Evolutionary conservation across 1,140 invertebrate genomes (phyloP).

Genomic region (Tetraneura akinire): DNA sequence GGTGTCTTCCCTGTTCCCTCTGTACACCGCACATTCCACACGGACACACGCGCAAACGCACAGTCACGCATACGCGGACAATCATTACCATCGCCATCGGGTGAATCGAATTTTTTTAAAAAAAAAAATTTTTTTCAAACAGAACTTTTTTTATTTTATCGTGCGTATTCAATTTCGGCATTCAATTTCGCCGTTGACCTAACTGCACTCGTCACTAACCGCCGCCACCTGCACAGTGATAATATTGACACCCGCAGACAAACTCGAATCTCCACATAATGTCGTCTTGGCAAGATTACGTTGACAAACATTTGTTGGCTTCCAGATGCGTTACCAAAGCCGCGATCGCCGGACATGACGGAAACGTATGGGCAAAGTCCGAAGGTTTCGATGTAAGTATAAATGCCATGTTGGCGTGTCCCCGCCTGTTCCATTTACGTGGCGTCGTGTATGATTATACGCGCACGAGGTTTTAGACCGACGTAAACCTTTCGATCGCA

Average conservation of each 20-base stretch:
- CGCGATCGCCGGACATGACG: conserved; percentile 91
- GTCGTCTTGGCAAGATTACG: conserved; percentile 95
- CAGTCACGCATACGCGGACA: background rate
- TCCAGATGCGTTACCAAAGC: conserved; percentile 90
- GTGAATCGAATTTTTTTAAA: background rate
- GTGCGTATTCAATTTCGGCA: background rate
- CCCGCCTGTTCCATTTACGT: too few relatives aligned
- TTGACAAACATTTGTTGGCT: conserved; percentile 93
- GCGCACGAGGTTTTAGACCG: too few relatives aligned
- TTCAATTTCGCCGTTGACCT: background rate
- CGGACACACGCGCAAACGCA: background rate
- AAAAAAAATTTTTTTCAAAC: background rate
- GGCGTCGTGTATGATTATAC: too few relatives aligned
- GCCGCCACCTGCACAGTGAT: background rate
- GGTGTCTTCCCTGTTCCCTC: background rate
- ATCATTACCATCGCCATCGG: background rate
- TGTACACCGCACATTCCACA: background rate
- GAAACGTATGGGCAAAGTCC: conserved; percentile 92
- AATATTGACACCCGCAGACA: background rate
- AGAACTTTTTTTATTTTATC: background rate
- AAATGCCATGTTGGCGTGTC: background rate
- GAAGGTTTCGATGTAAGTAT: conserved; percentile 87
- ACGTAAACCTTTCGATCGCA: too few relatives aligned
- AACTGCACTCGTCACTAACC: background rate
- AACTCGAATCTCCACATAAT: conserved; percentile 61